phyloP scores from a whole-genome alignment of 2,888 invertebrate species.

The Papilio protenor region DNA sequence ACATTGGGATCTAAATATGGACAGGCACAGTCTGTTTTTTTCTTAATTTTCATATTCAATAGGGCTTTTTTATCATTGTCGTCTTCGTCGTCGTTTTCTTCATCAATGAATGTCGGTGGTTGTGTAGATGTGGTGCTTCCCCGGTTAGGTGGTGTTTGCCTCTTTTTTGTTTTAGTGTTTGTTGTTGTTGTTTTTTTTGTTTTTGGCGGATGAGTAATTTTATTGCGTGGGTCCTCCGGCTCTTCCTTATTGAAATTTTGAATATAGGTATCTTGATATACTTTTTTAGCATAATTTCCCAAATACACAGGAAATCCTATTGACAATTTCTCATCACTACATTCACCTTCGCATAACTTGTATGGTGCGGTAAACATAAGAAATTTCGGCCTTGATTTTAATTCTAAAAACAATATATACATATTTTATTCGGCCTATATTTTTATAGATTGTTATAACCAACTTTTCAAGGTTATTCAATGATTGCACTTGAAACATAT shows the following conservation, averaged over 20 bases:
- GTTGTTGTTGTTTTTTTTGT: neutral
- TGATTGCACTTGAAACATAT: neutral
- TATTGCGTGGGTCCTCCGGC: conserved; percentile 32
- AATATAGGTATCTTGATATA: conserved; percentile 55
- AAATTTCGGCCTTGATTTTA: conserved; percentile 53
- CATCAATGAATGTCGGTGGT: neutral
- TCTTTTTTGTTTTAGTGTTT: neutral
- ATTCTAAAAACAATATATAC: conserved; percentile 50
- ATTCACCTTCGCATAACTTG: conserved; percentile 63
- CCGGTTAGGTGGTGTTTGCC: neutral
- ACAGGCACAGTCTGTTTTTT: neutral
- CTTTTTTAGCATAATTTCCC: conserved; percentile 55
- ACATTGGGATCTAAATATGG: conserved; percentile 3
- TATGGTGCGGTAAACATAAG: conserved; percentile 74
- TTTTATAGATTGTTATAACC: neutral
- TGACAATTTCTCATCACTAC: conserved; percentile 52
- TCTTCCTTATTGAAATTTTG: conserved; percentile 55
- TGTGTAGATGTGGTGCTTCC: neutral
- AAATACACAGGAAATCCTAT: conserved; percentile 68
- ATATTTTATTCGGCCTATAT: too few species aligned
- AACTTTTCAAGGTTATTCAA: neutral
- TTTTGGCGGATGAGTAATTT: neutral
- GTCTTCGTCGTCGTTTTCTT: neutral
- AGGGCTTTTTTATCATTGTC: neutral
- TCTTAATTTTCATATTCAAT: neutral